phyloP scores from a whole-genome alignment of 2,797 vertebrate species.

The Borostomias antarcticus region DNA sequence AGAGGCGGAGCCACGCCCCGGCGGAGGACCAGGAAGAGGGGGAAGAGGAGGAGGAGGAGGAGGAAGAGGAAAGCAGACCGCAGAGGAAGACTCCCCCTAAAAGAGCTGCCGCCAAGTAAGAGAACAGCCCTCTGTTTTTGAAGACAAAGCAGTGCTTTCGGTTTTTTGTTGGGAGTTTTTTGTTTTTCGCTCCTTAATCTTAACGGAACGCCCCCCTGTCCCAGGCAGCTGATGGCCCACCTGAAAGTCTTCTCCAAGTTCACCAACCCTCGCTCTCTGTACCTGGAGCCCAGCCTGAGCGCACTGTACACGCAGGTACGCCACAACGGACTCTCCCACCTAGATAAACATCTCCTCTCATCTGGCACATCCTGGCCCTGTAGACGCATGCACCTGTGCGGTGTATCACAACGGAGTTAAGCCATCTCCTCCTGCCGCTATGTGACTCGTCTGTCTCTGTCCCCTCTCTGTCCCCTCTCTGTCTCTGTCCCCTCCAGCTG shows the following conservation, averaged over 20 bases:
- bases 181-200: too few species aligned
- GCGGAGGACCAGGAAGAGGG: conserved; percentile 73
- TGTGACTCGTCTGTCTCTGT: not conserved
- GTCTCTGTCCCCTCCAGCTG: conserved; percentile 73
- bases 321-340: not conserved
- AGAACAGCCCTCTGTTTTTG: not conserved
- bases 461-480: too few species aligned
- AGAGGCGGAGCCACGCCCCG: conserved; percentile 45
- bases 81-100: conserved; percentile 74
- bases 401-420: not conserved
- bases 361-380: not conserved
- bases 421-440: not conserved
- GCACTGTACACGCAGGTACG: conserved; percentile 92
- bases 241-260: conserved; percentile 94
- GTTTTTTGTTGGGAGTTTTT: too few species aligned
- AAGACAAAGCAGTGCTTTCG: not conserved
- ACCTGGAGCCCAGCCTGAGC: conserved; percentile 85
- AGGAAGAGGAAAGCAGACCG: conserved; percentile 74
- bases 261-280: conserved; percentile 89
- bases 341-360: not conserved
- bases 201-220: too few species aligned
- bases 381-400: too few species aligned
- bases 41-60: conserved; percentile 53
- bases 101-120: conserved; percentile 75
- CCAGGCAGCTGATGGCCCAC: conserved; percentile 91